Evolutionary conservation across 2,797 vertebrate genomes (phyloP), one percentile per base, ranked within the genome.

Genomic region (Crocodylus rhombifer): DNA sequence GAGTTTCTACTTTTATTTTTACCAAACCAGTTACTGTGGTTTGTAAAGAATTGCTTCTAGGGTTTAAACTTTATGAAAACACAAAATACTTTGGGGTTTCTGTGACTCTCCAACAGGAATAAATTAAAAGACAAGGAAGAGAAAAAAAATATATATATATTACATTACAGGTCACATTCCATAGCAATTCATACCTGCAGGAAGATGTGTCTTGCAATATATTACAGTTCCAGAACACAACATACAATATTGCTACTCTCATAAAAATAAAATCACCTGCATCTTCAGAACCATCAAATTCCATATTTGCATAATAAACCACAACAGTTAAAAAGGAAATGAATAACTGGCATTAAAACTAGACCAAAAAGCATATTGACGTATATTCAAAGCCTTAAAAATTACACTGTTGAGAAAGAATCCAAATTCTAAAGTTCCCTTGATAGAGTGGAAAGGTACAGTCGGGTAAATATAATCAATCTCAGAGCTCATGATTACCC

Each of bases 301-400:
- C 78, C 69, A 33, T 63, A 74, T 36, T 61, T 62, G 56, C 81
- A 84, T 61, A n/a, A 94, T 86, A 77, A 86, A 85, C 56, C 67
- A 51, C 56, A 26, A 25, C 90, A 91, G 58, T 60, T 95, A 87
- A 73, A 26, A 62, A 82, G 78, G 78, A 93, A 93, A 73, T 65
- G 79, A 95, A 97, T 95, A 91, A 85, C 84, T 82, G 30, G 18
- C 17, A 69, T 12, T 80, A 96, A 97, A 96, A 88, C 86, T 92
- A 95, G 82, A 67, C 86, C 71, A 76, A 16, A 16, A 86, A 51
- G 6, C 21, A 21, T 73, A 80, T 30, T 17, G 55, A 93, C 65
- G 93, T 77, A 55, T 78, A 89, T 91, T 81, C 86, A 76, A 81
- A 95, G 82, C 74, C 86, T 91, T 94, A 73, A 60, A 83, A 95